Evolutionary conservation across 2,888 invertebrate genomes (phyloP).

Genomic region (Oscheius onirici): DNA sequence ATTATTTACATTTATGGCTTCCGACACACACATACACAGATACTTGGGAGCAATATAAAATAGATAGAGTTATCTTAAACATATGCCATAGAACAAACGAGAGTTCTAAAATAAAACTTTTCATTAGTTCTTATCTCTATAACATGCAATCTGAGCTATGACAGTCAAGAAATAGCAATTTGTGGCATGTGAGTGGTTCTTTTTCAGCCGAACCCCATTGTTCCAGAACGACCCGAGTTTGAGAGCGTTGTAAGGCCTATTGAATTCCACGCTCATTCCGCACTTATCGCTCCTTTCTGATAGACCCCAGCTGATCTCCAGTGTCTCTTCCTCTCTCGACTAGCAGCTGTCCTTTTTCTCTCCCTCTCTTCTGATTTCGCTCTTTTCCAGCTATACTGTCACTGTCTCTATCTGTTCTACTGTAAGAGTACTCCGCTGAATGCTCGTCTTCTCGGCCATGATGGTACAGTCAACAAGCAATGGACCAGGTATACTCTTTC

Average conservation of each 20-base stretch:
- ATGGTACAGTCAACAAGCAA: slow-evolving; percentile 27
- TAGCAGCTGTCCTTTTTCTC: background rate
- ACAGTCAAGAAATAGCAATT: background rate
- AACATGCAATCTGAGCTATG: background rate
- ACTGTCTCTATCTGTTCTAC: slow-evolving; percentile 26
- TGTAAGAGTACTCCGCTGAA: background rate
- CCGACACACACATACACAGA: too few species aligned
- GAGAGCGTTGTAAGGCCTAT: too few species aligned
- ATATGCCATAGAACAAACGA: too few species aligned
- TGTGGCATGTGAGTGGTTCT: background rate
- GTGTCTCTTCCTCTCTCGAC: slow-evolving; percentile 8
- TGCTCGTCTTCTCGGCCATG: slow-evolving; percentile 28
- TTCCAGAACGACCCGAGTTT: background rate
- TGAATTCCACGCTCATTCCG: background rate
- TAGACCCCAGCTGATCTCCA: background rate
- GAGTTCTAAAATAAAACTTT: too few species aligned
- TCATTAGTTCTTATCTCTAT: too few species aligned
- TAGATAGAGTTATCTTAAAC: too few species aligned
- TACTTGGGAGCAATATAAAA: too few species aligned
- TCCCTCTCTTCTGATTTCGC: background rate
- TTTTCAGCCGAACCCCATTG: background rate
- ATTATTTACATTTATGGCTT: too few species aligned
- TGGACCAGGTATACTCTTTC: slow-evolving; percentile 10
- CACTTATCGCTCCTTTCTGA: slow-evolving; percentile 8
- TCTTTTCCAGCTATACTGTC: slow-evolving; percentile 10